Evolutionary conservation across 2,888 invertebrate species (phyloP), one percentile per base, ranked within the genome.

Genomic region (Epinotia nisella): DNA sequence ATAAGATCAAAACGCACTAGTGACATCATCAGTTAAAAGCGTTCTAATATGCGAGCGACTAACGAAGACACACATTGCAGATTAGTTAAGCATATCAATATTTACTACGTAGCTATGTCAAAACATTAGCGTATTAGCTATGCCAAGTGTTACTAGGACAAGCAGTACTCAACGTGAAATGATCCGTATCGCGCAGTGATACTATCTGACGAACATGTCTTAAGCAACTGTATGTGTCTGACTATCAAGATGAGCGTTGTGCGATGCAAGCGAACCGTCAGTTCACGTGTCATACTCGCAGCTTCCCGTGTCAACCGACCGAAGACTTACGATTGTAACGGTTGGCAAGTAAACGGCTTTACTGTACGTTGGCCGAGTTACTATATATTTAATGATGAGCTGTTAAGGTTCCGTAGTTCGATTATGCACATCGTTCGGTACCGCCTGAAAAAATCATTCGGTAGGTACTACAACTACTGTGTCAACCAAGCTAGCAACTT

Each of bases 251-350:
- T 80, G 84, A 82, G 80, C 80, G 79, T 76, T 78, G 81, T 81
- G 81, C 81, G 79, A 66, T 60, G 81, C 78, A 78, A 81, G 74
- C 80, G 80, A 82, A 84, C 82, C 81, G 80, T 81, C 83, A 83
- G 64, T 65, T 71, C 45, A 67, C 80, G 80, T 85, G 84, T 83
- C 84, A 53, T 82, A 79, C 83, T 86, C 85, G 87, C 85, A 87
- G 86, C 77, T 84, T 82, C 66, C 66, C 79, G 79, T 81, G 79
- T 76, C 76, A 75, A 75, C 77, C 56, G 74, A 78, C 80, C 80
- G 77, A 85, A 83, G 35, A 29, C 66, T 55, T 24, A 84, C 81
- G 79, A 45, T 82, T 83, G 77, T 87, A 89, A 87, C 86, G 85
- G 87, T 85, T 83, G 81, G 77, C 79, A 79, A 81, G 81, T 80